Conservation (phyloP, 2,888 invertebrate species). For the Lycophotia porphyrea region DNA sequence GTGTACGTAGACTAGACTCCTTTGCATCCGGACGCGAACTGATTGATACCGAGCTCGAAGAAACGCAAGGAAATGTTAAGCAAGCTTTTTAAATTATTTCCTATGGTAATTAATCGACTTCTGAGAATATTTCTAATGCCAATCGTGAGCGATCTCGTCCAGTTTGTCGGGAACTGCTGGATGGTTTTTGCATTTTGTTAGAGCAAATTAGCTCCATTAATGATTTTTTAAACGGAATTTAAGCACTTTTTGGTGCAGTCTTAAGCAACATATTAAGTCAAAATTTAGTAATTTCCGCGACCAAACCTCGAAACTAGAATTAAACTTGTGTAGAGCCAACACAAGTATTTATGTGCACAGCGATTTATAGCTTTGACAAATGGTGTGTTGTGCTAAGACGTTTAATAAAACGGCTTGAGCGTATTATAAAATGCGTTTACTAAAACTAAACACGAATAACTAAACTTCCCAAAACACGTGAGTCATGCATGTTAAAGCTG, state of each 20-base stretch:
- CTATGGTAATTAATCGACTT: constrained; percentile 55
- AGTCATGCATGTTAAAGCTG: constrained; percentile 45
- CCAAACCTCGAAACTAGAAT: constrained; percentile 22
- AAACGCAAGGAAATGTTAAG: constrained; percentile 38
- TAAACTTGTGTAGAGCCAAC: constrained; percentile 18
- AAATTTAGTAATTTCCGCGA: constrained; percentile 15
- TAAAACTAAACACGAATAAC: constrained; percentile 51
- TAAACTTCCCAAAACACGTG: constrained; percentile 46
- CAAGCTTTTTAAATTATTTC: constrained; percentile 47
- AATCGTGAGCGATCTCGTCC: constrained; percentile 29
- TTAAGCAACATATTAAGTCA: not conserved
- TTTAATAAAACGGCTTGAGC: constrained; percentile 54
- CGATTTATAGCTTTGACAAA: constrained; percentile 54
- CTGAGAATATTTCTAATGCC: constrained; percentile 52
- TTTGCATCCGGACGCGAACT: constrained; percentile 75
- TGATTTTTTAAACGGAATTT: constrained; percentile 11
- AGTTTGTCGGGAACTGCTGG: constrained; percentile 41
- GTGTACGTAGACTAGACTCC: constrained; percentile 51
- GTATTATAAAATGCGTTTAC: constrained; percentile 58
- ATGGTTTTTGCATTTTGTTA: constrained; percentile 26
- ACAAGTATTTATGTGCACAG: constrained; percentile 29
- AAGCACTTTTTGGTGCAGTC: not conserved
- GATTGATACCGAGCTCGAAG: constrained; percentile 59
- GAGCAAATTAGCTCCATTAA: constrained; percentile 28
- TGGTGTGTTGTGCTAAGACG: constrained; percentile 42